Evolutionary conservation across 2,888 invertebrate genomes (phyloP).

Genomic region (Drosophila peninsularis): DNA sequence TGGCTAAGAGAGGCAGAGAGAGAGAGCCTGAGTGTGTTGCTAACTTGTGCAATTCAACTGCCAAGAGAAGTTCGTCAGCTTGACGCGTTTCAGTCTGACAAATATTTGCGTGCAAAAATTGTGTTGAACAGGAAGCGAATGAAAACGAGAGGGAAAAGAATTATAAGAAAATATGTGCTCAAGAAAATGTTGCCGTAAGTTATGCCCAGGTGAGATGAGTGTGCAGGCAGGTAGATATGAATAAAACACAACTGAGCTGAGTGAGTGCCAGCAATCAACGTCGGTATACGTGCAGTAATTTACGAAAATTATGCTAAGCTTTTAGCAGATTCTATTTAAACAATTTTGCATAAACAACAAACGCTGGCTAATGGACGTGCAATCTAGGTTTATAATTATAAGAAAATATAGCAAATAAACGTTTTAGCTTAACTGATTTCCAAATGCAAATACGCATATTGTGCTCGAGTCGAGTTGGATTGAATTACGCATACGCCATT

Average conservation of each 20-base stretch:
- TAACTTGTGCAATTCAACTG: slow-evolving; percentile 55
- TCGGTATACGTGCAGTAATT: slow-evolving; percentile 29
- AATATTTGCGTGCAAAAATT: slow-evolving; percentile 61
- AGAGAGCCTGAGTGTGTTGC: not conserved
- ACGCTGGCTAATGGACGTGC: slow-evolving; percentile 1
- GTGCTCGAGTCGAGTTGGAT: slow-evolving; percentile 12
- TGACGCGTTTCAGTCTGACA: slow-evolving; percentile 44
- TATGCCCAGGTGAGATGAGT: slow-evolving; percentile 27
- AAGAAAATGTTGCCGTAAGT: slow-evolving; percentile 28
- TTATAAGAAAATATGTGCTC: not conserved
- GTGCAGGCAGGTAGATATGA: slow-evolving; percentile 7
- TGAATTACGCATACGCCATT: slow-evolving; percentile 51
- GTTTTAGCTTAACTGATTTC: slow-evolving; percentile 6
- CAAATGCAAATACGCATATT: slow-evolving; percentile 13
- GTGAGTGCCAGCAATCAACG: slow-evolving; percentile 53
- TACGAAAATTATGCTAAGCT: slow-evolving; percentile 19
- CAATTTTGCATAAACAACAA: slow-evolving; percentile 11
- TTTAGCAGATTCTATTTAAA: slow-evolving; percentile 20
- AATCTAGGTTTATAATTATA: not conserved
- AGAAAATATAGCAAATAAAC: not conserved
- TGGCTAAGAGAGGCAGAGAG: not conserved
- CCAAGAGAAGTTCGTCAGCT: slow-evolving; percentile 55
- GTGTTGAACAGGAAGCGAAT: slow-evolving; percentile 19
- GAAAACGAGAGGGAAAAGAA: not conserved
- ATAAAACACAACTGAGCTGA: slow-evolving; percentile 16